Conservation (phyloP, 2,888 invertebrate species). For the Halictus quadricinctus region DNA sequence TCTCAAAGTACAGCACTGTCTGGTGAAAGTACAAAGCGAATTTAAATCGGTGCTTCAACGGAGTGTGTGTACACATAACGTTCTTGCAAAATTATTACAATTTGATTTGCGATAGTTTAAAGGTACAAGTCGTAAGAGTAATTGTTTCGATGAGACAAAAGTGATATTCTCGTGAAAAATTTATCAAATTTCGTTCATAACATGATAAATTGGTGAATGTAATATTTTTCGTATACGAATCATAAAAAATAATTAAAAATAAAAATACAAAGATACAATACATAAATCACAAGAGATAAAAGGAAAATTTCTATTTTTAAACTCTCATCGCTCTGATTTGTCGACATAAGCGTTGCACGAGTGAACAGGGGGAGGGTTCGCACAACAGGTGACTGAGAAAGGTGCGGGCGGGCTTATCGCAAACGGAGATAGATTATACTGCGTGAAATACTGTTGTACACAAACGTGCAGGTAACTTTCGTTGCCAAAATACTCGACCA, state of each 20-base stretch:
- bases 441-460: neutral
- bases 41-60: neutral
- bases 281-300: too few species aligned
- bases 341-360: neutral
- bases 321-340: neutral
- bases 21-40: neutral
- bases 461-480: neutral
- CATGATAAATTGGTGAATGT: too few species aligned
- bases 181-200: too few species aligned
- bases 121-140: too few species aligned
- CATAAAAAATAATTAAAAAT: too few species aligned
- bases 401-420: neutral
- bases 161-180: too few species aligned
- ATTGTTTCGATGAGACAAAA: too few species aligned
- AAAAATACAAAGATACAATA: too few species aligned
- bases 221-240: too few species aligned
- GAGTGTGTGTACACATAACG: neutral
- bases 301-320: neutral
- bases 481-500: neutral
- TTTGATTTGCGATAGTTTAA: too few species aligned
- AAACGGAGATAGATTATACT: neutral
- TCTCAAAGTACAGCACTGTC: neutral
- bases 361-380: neutral
- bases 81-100: too few species aligned
- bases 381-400: neutral